Evolutionary conservation across 2,113 vertebrate genomes (phyloP).

Genomic region (Alaudala cheleensis): DNA sequence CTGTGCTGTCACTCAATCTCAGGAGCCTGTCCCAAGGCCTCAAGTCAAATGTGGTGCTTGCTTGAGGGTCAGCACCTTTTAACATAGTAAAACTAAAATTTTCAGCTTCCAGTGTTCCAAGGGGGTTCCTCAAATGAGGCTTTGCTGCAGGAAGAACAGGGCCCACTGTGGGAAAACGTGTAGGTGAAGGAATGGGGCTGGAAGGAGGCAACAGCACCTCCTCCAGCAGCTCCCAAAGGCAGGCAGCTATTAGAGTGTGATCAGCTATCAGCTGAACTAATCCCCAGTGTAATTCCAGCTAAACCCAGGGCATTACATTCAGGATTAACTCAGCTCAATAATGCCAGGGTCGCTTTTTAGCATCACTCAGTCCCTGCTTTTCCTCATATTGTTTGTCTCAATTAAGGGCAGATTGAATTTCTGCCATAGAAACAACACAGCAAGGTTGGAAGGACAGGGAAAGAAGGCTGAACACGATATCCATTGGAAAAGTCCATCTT

Average conservation of each 20-base stretch:
- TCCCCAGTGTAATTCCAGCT: not conserved
- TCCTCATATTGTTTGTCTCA: not conserved
- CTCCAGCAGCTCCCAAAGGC: not conserved
- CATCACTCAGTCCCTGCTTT: not conserved
- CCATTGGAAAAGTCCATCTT: not conserved
- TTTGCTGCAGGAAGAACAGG: not conserved
- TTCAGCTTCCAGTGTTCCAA: too few relatives aligned
- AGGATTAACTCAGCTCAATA: not conserved
- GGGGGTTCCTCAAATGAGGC: not conserved
- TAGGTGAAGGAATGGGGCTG: not conserved
- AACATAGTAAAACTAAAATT: too few relatives aligned
- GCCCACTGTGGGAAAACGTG: accelerated
- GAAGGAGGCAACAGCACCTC: not conserved
- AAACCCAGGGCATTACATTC: not conserved
- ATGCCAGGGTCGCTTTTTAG: not conserved
- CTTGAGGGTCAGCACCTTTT: too few relatives aligned
- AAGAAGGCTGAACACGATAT: not conserved
- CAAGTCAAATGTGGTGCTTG: too few relatives aligned
- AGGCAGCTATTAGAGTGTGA: not conserved
- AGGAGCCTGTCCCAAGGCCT: too few relatives aligned
- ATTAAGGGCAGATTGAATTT: not conserved
- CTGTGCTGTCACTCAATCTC: too few relatives aligned
- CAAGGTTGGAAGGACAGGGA: not conserved
- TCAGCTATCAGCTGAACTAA: not conserved
- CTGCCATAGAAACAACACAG: not conserved